Evolutionary conservation across 2,113 vertebrate genomes (phyloP), one percentile per base, ranked within the genome.

Genomic region (Irena cyanogastra): DNA sequence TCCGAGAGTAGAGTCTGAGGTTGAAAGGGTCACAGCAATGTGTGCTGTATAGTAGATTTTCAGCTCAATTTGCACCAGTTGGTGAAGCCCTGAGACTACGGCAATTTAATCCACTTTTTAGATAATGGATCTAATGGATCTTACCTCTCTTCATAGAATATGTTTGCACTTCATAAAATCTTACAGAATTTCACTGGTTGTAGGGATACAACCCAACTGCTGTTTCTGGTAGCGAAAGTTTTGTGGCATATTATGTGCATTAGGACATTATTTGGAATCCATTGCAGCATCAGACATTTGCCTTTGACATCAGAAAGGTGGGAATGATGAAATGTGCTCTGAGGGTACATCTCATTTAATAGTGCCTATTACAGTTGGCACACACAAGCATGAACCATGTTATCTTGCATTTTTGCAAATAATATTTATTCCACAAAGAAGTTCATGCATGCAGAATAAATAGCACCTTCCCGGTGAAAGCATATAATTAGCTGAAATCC

Each of bases 371-470:
- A 78, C 83, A 61, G 89, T 76, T 91, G 95, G 97, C 91, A 96
- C 37, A 75, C 88, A 72, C 56, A 81, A 82, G 61, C 60, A 89
- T 68, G 90, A 93, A 92, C 85, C 87, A 85, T 87, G 74, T 94
- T 95, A 97, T 95, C 93, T 93, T 81, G 44, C 91, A 96, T 95
- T 95, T 95, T 63, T 97, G 86, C 61, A 97, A 97, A 95, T 95
- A 97, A 84, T 97, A 95, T 95, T 97, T 97, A 98, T 97, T 94
- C 79, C 44, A 89, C 89, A 86, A 94, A 96, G 95, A 89, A 97
- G 91, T 88, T 97, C 93, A 97, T 10, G 57, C 96, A 95, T 84
- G 95, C 91, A 94, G 96, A 97, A 97, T 97, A 97, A 97, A 96
- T 94, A 96, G 75, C 33, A 93, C 83, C 89, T 97, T 97, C 70